Conservation (phyloP, 2,113 vertebrate genomes). For the Halcyon malimbica region DNA sequence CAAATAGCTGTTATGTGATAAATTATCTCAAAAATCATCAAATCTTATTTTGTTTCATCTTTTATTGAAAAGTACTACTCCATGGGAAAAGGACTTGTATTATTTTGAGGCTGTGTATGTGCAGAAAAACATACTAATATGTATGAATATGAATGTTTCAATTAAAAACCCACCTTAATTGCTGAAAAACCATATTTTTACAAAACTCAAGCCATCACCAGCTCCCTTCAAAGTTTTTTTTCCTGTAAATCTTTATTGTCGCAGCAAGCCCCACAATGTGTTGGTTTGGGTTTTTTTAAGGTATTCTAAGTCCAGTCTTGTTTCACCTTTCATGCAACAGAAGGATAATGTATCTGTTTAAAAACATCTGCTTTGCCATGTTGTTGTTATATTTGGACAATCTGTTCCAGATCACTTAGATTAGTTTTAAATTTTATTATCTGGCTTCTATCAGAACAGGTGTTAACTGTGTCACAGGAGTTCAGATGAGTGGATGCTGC, state of each 20-base stretch:
- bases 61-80: neutral
- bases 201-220: neutral
- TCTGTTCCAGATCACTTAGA: neutral
- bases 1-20: neutral
- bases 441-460: neutral
- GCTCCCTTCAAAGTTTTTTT: neutral
- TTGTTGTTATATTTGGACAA: neutral
- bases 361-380: neutral
- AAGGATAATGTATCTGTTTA: neutral
- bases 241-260: neutral
- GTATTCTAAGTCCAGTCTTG: neutral
- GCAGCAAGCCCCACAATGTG: neutral
- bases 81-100: neutral
- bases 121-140: neutral
- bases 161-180: neutral
- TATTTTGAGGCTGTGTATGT: neutral
- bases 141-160: neutral
- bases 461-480: neutral
- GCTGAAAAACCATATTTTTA: neutral
- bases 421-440: neutral
- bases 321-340: neutral
- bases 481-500: neutral
- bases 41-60: neutral
- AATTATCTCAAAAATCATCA: neutral
- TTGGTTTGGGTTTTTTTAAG: accelerated